Conservation (phyloP, 2,797 vertebrate species). For the Falco biarmicus region DNA sequence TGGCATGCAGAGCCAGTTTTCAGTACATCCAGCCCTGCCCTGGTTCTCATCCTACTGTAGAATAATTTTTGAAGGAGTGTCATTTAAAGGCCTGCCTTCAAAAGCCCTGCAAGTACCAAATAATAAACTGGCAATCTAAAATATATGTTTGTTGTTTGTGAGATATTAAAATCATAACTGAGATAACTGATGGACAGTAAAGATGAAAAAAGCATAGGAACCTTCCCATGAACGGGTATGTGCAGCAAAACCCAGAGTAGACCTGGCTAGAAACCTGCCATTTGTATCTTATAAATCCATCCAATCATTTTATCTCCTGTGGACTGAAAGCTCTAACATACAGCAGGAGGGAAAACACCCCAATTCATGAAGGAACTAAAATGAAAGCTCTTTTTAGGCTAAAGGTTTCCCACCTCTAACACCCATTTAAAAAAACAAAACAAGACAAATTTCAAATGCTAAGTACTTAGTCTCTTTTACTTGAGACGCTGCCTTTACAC, state of each 20-base stretch:
- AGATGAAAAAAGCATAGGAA: background rate
- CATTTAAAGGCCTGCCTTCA: background rate
- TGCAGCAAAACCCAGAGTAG: background rate
- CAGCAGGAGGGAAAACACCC: background rate
- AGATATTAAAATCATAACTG: background rate
- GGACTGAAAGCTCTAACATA: background rate
- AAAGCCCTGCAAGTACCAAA: background rate
- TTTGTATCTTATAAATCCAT: background rate
- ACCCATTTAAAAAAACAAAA: background rate
- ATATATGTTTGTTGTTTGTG: fast-evolving
- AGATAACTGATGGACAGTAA: background rate
- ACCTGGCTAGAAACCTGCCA: background rate
- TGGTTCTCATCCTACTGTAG: background rate
- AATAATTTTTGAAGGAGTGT: background rate
- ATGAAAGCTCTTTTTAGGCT: background rate
- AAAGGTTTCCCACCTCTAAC: background rate
- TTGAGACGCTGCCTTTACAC: background rate
- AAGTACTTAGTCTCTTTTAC: background rate
- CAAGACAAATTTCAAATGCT: background rate
- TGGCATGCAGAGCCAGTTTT: background rate
- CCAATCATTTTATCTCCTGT: background rate
- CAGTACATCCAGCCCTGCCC: background rate
- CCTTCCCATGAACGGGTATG: background rate
- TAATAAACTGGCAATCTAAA: background rate
- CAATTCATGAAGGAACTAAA: background rate